These are phyloP conservation scores for Myrmophylax atrothorax DNA, from an alignment of 2,113 vertebrate genomes.

Conservation along the genomic window DNA sequence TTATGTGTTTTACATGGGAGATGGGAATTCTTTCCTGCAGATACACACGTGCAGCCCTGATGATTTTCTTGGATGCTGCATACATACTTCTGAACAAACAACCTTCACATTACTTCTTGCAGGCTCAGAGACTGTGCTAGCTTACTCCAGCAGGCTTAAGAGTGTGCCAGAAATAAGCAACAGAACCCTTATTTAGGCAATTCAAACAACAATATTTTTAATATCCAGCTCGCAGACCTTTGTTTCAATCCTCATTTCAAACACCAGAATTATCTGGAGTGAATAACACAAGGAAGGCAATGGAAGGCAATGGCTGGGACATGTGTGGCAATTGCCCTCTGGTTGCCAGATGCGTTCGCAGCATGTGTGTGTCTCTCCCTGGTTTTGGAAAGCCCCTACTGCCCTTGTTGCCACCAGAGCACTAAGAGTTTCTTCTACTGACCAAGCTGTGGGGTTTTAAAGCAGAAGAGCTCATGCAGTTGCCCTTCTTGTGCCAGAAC, in stretches of 20 bases:
- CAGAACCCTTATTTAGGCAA: neutral
- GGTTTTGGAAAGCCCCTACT: neutral
- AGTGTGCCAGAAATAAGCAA: neutral
- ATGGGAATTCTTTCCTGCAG: neutral
- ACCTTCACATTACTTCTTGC: neutral
- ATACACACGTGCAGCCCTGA: neutral
- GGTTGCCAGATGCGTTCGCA: rapidly evolving
- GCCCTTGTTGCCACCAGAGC: neutral
- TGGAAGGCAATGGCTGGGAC: neutral
- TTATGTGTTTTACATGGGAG: neutral
- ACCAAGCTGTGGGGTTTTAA: neutral
- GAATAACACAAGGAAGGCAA: neutral
- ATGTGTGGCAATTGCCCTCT: neutral
- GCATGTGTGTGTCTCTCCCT: rapidly evolving
- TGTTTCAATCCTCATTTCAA: neutral
- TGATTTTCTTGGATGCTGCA: slow-evolving; percentile 29
- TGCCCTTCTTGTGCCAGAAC: neutral
- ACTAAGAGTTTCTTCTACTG: neutral
- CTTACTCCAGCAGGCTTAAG: neutral
- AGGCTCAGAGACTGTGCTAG: neutral
- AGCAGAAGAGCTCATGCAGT: neutral
- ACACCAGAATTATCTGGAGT: neutral
- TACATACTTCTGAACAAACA: neutral
- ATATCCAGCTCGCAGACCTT: neutral
- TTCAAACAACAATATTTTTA: neutral